A percentile compares a stretch with the other conserved stretches of the same genome.
phyloP scores from a whole-genome alignment of 2,797 vertebrate genomes.

The Acanthurus leucopareius region DNA sequence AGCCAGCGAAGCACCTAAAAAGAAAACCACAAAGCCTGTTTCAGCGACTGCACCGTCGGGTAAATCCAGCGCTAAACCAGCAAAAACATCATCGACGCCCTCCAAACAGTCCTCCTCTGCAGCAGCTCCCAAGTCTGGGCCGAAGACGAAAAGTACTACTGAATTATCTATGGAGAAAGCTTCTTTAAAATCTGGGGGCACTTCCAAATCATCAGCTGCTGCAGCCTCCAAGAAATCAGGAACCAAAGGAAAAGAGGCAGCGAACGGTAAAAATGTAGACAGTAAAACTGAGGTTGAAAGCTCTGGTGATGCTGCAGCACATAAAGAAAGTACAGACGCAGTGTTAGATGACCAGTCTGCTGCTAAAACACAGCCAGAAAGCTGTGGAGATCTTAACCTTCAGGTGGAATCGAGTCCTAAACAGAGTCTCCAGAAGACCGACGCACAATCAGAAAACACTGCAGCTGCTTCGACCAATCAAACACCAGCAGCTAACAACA shows the following conservation, averaged over 20 bases:
- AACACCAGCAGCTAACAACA: slow-evolving; percentile 34
- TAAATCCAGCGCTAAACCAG: slow-evolving; percentile 85
- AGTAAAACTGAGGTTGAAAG: slow-evolving; percentile 56
- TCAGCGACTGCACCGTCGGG: slow-evolving; percentile 68
- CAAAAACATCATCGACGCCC: slow-evolving; percentile 72
- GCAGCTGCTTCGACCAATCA: slow-evolving; percentile 18
- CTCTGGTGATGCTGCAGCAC: slow-evolving; percentile 16
- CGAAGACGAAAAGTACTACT: slow-evolving; percentile 85
- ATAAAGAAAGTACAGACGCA: slow-evolving; percentile 19
- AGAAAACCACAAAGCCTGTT: slow-evolving; percentile 84
- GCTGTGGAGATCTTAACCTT: slow-evolving; percentile 35
- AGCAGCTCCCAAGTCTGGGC: slow-evolving; percentile 82
- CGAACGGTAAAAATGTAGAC: slow-evolving; percentile 58
- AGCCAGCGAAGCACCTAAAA: slow-evolving; percentile 81
- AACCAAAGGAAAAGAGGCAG: slow-evolving; percentile 70
- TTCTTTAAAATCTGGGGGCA: slow-evolving; percentile 79
- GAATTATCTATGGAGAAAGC: slow-evolving; percentile 81
- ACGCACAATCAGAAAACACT: slow-evolving; percentile 34
- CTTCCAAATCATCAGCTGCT: slow-evolving; percentile 79
- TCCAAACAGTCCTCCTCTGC: slow-evolving; percentile 78
- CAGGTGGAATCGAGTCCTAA: slow-evolving; percentile 36
- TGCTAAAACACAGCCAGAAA: slow-evolving; percentile 25
- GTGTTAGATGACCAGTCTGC: slow-evolving; percentile 28
- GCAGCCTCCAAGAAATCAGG: slow-evolving; percentile 80
- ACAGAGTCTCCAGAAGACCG: slow-evolving; percentile 40